These are phyloP conservation scores for Ceuthmochares aereus DNA, from an alignment of 2,113 vertebrate genomes.

Conservation along the genomic window DNA sequence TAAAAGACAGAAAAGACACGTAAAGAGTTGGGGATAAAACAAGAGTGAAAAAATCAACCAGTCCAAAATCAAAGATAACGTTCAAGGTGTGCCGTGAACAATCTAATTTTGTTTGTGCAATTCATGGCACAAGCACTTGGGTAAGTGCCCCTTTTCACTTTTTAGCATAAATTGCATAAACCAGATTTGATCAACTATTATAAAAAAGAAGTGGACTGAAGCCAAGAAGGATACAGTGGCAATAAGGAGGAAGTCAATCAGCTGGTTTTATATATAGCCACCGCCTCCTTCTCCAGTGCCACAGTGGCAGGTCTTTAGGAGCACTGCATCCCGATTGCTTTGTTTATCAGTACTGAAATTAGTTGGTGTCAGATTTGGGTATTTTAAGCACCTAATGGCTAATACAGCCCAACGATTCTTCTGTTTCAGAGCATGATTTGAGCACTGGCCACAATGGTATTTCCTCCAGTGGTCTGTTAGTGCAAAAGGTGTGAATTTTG, in stretches of 20 bases:
- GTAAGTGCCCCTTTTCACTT: background rate
- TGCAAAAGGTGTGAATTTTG: background rate
- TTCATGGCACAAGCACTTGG: fast-evolving
- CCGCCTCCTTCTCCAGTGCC: background rate
- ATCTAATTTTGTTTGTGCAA: background rate
- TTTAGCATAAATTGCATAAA: background rate
- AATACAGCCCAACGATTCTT: background rate
- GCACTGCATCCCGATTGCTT: background rate
- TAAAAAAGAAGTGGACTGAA: background rate
- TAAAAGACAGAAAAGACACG: background rate
- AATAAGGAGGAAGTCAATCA: background rate
- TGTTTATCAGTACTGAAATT: background rate
- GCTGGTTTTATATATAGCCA: background rate
- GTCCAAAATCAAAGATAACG: background rate
- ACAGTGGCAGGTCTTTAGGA: background rate
- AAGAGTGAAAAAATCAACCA: background rate
- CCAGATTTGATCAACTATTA: constrained; percentile 1
- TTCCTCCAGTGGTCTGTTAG: background rate
- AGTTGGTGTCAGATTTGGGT: background rate
- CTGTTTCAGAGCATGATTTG: background rate
- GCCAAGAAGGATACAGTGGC: background rate
- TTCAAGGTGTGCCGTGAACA: background rate
- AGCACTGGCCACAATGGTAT: background rate
- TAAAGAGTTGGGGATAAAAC: background rate
- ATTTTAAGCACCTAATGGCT: background rate